phyloP scores from a whole-genome alignment of 2,888 invertebrate genomes.

The Rotaria macrura region DNA sequence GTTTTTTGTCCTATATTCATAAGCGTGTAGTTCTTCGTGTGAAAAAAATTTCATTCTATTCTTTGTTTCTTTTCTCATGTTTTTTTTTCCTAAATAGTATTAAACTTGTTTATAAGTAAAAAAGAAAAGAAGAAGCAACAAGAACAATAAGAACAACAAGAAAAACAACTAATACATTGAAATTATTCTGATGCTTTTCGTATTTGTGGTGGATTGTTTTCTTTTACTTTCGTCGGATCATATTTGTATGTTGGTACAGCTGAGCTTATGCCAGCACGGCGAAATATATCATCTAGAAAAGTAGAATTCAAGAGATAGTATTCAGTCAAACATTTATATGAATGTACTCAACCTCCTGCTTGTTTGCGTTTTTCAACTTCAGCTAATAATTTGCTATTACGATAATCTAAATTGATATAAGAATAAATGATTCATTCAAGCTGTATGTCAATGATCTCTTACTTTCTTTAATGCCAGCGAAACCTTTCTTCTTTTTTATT shows the following conservation, averaged over 20 bases:
- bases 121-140: neutral
- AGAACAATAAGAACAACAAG: neutral
- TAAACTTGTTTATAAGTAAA: neutral
- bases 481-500: constrained; percentile 64
- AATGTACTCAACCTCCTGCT: constrained; percentile 56
- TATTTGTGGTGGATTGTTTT: constrained; percentile 19
- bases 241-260: constrained; percentile 18
- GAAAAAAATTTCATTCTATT: neutral
- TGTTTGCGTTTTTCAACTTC: constrained; percentile 67
- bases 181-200: neutral
- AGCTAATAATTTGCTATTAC: constrained; percentile 38
- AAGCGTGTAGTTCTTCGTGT: too few species aligned
- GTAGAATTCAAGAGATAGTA: neutral
- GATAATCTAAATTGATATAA: constrained; percentile 13
- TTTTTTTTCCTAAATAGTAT: neutral
- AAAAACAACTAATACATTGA: neutral
- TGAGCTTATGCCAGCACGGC: constrained; percentile 20
- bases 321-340: neutral
- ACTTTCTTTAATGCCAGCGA: constrained; percentile 68
- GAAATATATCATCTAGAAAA: constrained; percentile 8
- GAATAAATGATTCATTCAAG: neutral
- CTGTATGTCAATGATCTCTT: constrained; percentile 47
- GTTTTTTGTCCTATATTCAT: too few species aligned
- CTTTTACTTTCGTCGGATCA: neutral
- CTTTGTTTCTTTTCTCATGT: neutral